phyloP scores from a whole-genome alignment of 2,888 invertebrate genomes.

The Ypsolopha scabrella region DNA sequence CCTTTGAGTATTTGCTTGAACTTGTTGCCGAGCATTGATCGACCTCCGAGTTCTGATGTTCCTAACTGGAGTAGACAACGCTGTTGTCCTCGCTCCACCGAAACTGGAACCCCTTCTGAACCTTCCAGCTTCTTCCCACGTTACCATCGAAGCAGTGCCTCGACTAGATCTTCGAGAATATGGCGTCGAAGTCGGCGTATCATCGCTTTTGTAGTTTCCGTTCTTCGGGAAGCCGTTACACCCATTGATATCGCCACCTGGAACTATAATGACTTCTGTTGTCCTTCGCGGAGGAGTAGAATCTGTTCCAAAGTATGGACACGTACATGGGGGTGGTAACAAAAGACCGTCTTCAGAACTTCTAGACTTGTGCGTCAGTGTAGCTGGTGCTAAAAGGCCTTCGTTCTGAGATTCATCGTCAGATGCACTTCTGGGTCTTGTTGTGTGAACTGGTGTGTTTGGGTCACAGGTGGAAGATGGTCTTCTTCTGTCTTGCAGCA shows the following conservation, averaged over 20 bases:
- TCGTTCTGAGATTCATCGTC: conserved; percentile 50
- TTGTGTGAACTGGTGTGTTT: conserved; percentile 32
- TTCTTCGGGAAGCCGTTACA: conserved; percentile 50
- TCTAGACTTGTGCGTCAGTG: conserved; percentile 49
- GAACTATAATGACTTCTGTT: conserved; percentile 64
- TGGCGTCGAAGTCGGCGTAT: conserved; percentile 41
- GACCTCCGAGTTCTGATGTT: conserved; percentile 47
- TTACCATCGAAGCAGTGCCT: conserved; percentile 82
- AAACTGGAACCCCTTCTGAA: conserved; percentile 79
- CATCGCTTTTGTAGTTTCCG: conserved; percentile 43
- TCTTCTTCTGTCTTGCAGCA: conserved; percentile 51
- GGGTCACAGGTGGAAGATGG: conserved; percentile 48
- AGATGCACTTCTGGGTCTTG: conserved; percentile 51
- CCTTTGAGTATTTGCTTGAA: conserved; percentile 45
- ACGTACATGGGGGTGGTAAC: conserved; percentile 82
- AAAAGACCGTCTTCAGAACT: conserved; percentile 64
- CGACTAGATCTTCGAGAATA: conserved; percentile 65
- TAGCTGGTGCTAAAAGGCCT: conserved; percentile 43
- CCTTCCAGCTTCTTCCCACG: conserved; percentile 78
- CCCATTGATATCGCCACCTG: conserved; percentile 62
- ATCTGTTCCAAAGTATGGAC: conserved; percentile 83
- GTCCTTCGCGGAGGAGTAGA: conserved; percentile 64
- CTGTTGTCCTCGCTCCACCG: conserved; percentile 75
- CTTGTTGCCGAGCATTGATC: conserved; percentile 33
- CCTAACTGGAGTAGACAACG: conserved; percentile 64